Conservation (phyloP, 2,113 vertebrate genomes). For the Vidua macroura region DNA sequence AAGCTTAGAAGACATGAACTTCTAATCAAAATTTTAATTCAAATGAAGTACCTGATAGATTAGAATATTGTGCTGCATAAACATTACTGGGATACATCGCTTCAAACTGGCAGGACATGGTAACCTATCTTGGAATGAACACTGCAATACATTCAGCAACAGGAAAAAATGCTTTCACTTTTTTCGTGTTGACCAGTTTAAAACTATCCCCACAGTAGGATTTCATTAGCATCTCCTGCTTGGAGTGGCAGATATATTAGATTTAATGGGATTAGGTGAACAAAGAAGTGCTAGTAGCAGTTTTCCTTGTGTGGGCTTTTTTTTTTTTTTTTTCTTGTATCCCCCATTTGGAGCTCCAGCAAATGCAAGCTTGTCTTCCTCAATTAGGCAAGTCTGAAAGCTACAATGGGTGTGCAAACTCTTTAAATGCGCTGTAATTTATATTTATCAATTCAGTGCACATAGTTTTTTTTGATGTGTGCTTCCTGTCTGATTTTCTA, state of each 20-base stretch:
- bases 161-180: neutral
- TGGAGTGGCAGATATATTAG: neutral
- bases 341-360: neutral
- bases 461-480: slow-evolving; percentile 26
- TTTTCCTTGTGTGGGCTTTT: neutral
- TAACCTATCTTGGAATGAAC: neutral
- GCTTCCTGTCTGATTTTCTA: slow-evolving; percentile 62
- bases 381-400: slow-evolving; percentile 6
- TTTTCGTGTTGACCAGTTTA: neutral
- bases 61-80: neutral
- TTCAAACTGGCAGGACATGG: neutral
- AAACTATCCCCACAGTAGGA: neutral
- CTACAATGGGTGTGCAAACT: neutral
- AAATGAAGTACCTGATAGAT: neutral
- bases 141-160: neutral
- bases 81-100: accelerated
- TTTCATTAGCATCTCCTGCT: neutral
- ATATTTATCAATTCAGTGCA: slow-evolving; percentile 14
- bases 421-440: slow-evolving; percentile 3
- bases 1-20: neutral
- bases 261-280: neutral
- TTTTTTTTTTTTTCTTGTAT: neutral
- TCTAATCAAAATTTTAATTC: neutral
- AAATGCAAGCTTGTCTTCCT: neutral
- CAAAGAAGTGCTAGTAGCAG: neutral